Evolutionary conservation across 2,888 invertebrate genomes (phyloP), one percentile per base, ranked within the genome.

Genomic region (Maniola hyperantus): DNA sequence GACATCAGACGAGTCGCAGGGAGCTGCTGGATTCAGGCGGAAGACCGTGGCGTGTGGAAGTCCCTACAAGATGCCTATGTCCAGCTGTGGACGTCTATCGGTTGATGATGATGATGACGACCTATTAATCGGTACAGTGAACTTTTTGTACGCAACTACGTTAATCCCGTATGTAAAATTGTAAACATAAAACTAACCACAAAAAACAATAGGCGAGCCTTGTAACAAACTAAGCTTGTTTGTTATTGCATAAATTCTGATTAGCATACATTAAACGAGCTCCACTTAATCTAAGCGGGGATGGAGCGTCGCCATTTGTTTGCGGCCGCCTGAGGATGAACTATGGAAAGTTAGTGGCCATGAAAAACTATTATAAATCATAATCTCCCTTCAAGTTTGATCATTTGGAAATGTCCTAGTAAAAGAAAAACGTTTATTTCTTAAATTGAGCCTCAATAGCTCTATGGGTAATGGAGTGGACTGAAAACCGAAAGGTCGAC

Each of bases 301-400:
- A 67, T 73, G 71, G 73, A 76, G 72, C 69, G 66, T 55, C 66
- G 70, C 72, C 61, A 77, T 78, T 73, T 74, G 71, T 77, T 71
- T 66, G 54, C 64, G 63, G 60, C 64, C 69, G 71, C 60, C 50
- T 60, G 66, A 68, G 71, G 64, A 65, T 71, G 59, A 71, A 69
- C 71, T 72, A 71, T 70, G 67, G 69, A 55, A 66, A 73, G 67
- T 68, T 59, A 76, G 74, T 79, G 77, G 80, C 85, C 83, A 84
- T 89, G 86, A 91, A 91, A 91, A 91, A 91, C 89, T 84, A 36
- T n/a, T 42, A 11, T 55, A 85, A 90, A 91, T 90, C 89, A 87
- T 26, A 13, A 34, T 34, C 34, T 48, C 48, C 13, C n/a, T 39
- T 20, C 36, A 36, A 8, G 48, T 18, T 15, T 55, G 42, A 18